These are phyloP conservation scores for Cassiopea xamachana DNA, from an alignment of 30 jellyfish, hydroid and myxozoan species.

Conservation along the genomic window DNA sequence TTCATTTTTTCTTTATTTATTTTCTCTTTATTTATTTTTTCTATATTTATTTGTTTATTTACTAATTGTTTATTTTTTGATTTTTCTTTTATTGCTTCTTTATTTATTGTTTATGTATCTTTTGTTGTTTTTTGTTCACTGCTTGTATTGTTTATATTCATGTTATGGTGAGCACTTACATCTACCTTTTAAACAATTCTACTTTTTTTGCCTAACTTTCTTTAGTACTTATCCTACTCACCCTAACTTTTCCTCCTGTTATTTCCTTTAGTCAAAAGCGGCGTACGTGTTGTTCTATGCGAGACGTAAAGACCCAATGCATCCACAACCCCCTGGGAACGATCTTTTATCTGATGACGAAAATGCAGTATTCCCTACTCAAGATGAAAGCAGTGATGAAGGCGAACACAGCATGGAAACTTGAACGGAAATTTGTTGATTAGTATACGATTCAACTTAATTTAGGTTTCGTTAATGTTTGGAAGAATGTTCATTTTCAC, in stretches of 20 bases:
- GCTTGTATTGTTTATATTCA: too few species aligned
- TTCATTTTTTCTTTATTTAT: too few species aligned
- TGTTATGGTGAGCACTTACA: too few species aligned
- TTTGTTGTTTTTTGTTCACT: too few species aligned
- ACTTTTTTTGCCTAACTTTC: background rate
- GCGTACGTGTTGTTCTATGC: constrained; percentile 92
- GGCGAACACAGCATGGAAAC: constrained; percentile 63
- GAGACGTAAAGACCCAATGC: constrained; percentile 94
- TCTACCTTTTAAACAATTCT: too few species aligned
- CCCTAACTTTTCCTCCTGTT: too few species aligned
- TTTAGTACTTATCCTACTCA: background rate
- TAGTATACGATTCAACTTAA: background rate
- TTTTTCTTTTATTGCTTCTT: too few species aligned
- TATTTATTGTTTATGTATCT: too few species aligned
- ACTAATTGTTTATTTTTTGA: too few species aligned
- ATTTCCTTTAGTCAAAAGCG: constrained; percentile 85
- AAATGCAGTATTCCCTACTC: constrained; percentile 38
- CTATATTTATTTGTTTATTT: too few species aligned
- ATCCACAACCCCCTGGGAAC: constrained; percentile 76
- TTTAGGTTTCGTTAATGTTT: background rate
- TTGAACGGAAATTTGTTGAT: background rate
- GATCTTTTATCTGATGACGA: constrained; percentile 94
- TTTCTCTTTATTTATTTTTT: too few species aligned
- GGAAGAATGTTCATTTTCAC: background rate
- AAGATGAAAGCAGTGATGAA: constrained; percentile 63